phyloP scores from a whole-genome alignment of 2,888 invertebrate genomes.

The Erebia epiphron region DNA sequence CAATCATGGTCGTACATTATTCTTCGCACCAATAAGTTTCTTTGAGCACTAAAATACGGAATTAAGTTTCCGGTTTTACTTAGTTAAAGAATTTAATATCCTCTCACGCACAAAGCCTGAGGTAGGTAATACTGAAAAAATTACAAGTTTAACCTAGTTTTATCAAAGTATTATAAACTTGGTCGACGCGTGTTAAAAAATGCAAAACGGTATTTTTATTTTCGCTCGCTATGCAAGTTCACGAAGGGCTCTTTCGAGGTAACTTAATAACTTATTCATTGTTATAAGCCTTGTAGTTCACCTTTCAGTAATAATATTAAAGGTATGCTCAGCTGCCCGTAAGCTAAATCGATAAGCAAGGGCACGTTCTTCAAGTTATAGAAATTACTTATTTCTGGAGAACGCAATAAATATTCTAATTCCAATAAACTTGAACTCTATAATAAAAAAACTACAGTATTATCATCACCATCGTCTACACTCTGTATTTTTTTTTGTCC shows the following conservation, averaged over 20 bases:
- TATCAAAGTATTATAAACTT: neutral
- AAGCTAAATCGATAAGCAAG: constrained; percentile 34
- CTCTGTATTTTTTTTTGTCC: too few species aligned
- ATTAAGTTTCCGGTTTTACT: too few species aligned
- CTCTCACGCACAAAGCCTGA: too few species aligned
- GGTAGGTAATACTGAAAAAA: too few species aligned
- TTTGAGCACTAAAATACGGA: too few species aligned
- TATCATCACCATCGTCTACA: too few species aligned
- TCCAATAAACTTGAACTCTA: constrained; percentile 9
- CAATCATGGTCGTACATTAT: too few species aligned
- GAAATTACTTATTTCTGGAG: neutral
- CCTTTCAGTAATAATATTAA: constrained; percentile 32
- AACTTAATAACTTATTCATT: constrained; percentile 24
- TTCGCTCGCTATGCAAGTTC: constrained; percentile 12
- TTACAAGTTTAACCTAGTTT: neutral
- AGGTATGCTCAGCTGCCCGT: constrained; percentile 1
- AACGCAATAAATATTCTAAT: neutral
- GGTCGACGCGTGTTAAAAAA: neutral
- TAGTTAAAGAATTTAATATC: too few species aligned
- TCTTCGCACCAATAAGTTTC: too few species aligned
- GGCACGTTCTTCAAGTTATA: constrained; percentile 34
- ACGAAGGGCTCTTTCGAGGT: constrained; percentile 11
- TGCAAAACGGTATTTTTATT: neutral
- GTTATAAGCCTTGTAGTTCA: constrained; percentile 22
- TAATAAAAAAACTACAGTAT: too few species aligned